Evolutionary conservation across 2,113 vertebrate species (phyloP).

Genomic region (Tachuris rubrigastra): DNA sequence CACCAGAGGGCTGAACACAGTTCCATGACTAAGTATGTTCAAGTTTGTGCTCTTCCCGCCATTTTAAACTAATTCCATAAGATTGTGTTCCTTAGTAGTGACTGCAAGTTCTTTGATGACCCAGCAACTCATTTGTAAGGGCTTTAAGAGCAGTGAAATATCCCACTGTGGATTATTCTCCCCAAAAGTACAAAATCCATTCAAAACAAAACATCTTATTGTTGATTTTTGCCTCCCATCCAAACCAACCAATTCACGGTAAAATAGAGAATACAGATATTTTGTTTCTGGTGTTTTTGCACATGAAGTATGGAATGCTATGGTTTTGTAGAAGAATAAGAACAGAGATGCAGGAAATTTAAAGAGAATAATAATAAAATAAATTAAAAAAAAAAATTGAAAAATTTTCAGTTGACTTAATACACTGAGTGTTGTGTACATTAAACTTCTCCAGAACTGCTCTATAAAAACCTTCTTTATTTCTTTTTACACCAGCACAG

Average conservation of each 20-base stretch:
- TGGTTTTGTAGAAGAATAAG: neutral
- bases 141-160: neutral
- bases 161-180: neutral
- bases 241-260: neutral
- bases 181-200: neutral
- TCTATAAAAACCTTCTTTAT: neutral
- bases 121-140: neutral
- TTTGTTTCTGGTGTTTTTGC: neutral
- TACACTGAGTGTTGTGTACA: neutral
- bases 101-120: neutral
- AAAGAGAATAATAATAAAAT: neutral
- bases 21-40: neutral
- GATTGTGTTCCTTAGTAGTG: rapidly evolving
- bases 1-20: neutral
- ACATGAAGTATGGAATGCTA: rapidly evolving
- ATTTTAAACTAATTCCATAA: neutral
- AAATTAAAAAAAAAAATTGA: neutral
- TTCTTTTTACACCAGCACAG: neutral
- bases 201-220: neutral
- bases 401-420: rapidly evolving
- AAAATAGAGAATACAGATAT: rapidly evolving
- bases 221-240: neutral
- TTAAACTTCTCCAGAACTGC: neutral
- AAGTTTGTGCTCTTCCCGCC: neutral
- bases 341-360: neutral